Conservation (phyloP, 2,113 vertebrate genomes). For the Eulemur rufifrons region DNA sequence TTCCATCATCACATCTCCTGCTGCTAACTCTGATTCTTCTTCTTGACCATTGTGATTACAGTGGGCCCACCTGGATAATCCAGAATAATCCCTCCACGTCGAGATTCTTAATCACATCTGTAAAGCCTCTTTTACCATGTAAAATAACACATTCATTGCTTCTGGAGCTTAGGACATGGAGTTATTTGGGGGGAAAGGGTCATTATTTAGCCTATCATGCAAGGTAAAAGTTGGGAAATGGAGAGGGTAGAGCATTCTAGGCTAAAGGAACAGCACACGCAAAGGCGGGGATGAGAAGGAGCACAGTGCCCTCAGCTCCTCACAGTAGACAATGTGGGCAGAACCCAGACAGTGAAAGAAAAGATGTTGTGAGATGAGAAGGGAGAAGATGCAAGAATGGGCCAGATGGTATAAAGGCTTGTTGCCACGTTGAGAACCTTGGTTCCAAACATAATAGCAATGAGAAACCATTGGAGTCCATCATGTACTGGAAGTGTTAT, state of each 20-base stretch:
- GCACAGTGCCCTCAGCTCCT: not conserved
- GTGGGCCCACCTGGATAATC: not conserved
- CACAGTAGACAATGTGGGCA: not conserved
- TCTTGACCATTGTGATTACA: not conserved
- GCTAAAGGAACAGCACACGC: not conserved
- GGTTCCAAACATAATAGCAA: not conserved
- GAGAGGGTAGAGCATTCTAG: not conserved
- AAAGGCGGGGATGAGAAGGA: not conserved
- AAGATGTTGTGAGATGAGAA: not conserved
- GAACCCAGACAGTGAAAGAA: not conserved
- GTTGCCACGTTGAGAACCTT: not conserved
- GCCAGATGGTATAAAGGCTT: not conserved
- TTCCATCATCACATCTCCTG: not conserved
- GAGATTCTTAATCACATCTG: not conserved
- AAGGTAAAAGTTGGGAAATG: not conserved
- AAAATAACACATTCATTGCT: not conserved
- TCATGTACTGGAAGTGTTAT: not conserved
- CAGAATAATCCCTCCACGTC: not conserved
- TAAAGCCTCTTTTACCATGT: not conserved
- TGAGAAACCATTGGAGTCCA: not conserved
- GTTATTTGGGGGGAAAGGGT: not conserved
- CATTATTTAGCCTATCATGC: not conserved
- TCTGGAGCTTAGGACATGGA: not conserved
- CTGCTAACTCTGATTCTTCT: not conserved
- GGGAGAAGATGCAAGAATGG: not conserved